These are phyloP conservation scores for Leptoclinus maculatus DNA, from an alignment of 2,797 vertebrate species.

Conservation along the genomic window DNA sequence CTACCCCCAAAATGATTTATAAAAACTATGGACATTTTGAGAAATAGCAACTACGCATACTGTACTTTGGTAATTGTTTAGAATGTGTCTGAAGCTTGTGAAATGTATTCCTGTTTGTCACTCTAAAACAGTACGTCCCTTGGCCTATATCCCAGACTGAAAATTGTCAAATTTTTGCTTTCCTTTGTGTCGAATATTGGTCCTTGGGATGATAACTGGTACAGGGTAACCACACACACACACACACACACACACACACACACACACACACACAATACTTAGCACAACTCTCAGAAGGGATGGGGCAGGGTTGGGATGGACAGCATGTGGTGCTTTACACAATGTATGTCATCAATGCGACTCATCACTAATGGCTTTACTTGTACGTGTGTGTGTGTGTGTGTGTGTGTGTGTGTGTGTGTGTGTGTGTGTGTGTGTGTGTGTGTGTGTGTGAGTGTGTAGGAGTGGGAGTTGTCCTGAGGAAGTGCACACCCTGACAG, in stretches of 20 bases:
- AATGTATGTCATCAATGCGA: constrained; percentile 37
- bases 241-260: neutral
- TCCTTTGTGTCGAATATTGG: constrained; percentile 1
- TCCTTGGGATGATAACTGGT: neutral
- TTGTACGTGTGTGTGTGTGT: constrained; percentile 14
- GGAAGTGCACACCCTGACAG: constrained; percentile 68
- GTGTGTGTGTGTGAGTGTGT: constrained; percentile 14
- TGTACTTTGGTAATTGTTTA: neutral
- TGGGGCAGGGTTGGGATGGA: constrained; percentile 30
- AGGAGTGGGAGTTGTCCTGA: constrained; percentile 43
- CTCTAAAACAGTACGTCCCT: neutral
- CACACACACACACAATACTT: neutral
- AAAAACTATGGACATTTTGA: neutral
- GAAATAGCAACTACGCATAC: neutral
- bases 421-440: constrained; percentile 10
- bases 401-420: constrained; percentile 8
- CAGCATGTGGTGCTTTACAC: constrained; percentile 2
- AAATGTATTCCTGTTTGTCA: neutral
- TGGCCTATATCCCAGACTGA: neutral
- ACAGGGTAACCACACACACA: neutral
- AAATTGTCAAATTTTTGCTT: neutral
- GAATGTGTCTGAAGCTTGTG: neutral
- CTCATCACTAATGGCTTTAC: constrained; percentile 38
- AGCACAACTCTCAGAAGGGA: constrained; percentile 39
- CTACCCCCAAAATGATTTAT: too few relatives aligned